phyloP scores from a whole-genome alignment of 2,113 vertebrate species.

The Reinhardtius hippoglossoides region DNA sequence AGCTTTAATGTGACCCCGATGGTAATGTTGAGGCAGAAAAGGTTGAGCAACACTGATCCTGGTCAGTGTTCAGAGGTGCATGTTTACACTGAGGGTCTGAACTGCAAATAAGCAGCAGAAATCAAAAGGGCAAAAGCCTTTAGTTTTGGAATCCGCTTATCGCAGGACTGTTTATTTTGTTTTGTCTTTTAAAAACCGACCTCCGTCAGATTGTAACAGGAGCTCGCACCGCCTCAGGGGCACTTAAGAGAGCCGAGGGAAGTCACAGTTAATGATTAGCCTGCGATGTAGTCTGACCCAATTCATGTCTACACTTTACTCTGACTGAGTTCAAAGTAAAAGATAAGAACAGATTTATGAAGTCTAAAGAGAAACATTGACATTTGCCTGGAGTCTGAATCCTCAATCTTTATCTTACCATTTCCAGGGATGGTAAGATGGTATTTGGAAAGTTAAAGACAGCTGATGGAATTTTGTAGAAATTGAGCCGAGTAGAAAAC shows the following conservation, averaged over 20 bases:
- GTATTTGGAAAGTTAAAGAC: neutral
- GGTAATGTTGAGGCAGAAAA: neutral
- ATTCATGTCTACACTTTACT: slow-evolving; percentile 27
- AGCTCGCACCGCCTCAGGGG: neutral
- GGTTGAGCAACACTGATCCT: neutral
- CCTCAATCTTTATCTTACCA: neutral
- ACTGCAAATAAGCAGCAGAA: slow-evolving; percentile 58
- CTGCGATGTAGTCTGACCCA: slow-evolving; percentile 40
- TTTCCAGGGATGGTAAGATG: neutral
- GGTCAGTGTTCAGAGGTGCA: slow-evolving; percentile 56
- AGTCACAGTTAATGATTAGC: slow-evolving; percentile 62
- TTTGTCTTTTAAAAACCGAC: slow-evolving; percentile 6
- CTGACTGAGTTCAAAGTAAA: slow-evolving; percentile 18
- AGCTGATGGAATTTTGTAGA: neutral
- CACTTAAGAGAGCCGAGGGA: neutral
- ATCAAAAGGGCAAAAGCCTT: slow-evolving; percentile 57
- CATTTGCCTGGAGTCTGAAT: too few species aligned
- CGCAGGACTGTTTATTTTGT: slow-evolving; percentile 20
- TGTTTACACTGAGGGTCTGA: slow-evolving; percentile 57
- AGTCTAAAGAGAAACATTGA: too few species aligned
- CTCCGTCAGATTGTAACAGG: neutral
- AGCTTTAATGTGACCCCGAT: neutral
- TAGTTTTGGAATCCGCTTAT: slow-evolving; percentile 37
- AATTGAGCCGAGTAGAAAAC: neutral
- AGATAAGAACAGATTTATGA: slow-evolving; percentile 21